These are phyloP conservation scores for Sebastes wilsoni DNA, from an alignment of 2,797 vertebrate species.

Conservation along the genomic window DNA sequence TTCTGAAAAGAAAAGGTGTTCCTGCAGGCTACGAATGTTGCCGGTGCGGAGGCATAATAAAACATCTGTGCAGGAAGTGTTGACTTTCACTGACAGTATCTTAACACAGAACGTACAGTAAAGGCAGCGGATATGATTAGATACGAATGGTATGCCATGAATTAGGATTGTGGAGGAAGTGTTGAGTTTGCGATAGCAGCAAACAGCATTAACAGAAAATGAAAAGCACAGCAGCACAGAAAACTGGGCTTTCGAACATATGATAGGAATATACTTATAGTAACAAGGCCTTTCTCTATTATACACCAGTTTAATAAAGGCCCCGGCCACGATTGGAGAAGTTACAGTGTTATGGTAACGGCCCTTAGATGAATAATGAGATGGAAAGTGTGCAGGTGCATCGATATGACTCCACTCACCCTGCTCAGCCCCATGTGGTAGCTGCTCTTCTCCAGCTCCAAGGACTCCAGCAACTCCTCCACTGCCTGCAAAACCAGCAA, in stretches of 20 bases:
- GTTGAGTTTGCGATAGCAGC: neutral
- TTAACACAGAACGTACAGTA: neutral
- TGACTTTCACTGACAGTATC: neutral
- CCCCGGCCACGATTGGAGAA: neutral
- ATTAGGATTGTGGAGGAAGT: no score
- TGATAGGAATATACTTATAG: neutral
- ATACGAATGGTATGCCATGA: neutral
- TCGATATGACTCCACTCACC: conserved; percentile 76
- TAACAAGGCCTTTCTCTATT: neutral
- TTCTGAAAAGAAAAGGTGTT: neutral
- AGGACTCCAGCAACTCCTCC: conserved; percentile 92
- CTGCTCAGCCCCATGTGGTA: conserved; percentile 95
- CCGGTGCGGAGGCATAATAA: no score
- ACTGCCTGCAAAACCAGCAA: conserved; percentile 86
- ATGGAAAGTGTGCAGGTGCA: neutral
- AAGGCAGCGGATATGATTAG: neutral
- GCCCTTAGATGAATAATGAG: neutral
- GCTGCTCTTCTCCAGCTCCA: conserved; percentile 96
- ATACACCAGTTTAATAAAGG: neutral
- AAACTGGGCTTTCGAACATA: neutral
- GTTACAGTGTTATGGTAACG: neutral
- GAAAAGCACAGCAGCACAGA: neutral
- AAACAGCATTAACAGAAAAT: neutral
- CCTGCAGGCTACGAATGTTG: no score
- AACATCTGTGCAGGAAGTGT: neutral